phyloP scores from a whole-genome alignment of 2,113 vertebrate species.

The Marcusenius ussheri region DNA sequence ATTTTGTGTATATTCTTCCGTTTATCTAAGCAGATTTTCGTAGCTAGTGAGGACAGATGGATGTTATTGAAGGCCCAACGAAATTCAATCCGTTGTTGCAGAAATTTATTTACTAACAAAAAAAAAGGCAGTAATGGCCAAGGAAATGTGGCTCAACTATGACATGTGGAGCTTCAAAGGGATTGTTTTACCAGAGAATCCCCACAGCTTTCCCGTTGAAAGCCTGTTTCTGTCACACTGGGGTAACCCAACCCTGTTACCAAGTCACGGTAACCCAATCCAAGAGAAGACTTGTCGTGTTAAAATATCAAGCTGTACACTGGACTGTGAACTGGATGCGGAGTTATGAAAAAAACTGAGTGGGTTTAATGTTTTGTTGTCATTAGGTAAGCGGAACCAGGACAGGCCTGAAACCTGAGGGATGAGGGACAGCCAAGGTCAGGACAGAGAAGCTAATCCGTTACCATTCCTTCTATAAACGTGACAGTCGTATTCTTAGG shows the following conservation, averaged over 20 bases:
- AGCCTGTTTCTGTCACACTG: neutral
- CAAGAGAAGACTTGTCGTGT: neutral
- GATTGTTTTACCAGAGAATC: slow-evolving; percentile 5
- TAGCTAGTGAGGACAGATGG: neutral
- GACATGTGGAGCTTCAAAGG: neutral
- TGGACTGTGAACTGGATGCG: neutral
- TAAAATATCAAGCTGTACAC: slow-evolving; percentile 7
- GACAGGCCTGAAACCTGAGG: neutral
- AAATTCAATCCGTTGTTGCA: neutral
- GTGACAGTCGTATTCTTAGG: neutral
- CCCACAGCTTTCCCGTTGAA: neutral
- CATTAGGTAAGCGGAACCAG: neutral
- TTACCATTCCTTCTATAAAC: neutral
- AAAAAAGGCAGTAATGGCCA: neutral
- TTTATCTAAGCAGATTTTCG: neutral
- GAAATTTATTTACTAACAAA: neutral
- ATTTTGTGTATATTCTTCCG: neutral
- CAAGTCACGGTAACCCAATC: slow-evolving; percentile 1
- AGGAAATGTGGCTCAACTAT: neutral
- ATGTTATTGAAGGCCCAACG: neutral
- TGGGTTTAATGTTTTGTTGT: slow-evolving; percentile 2
- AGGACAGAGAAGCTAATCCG: neutral
- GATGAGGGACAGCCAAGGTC: neutral
- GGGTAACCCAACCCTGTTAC: neutral
- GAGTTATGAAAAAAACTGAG: neutral